phyloP scores from a whole-genome alignment of 2,113 vertebrate species.

The Pithys albifrons region DNA sequence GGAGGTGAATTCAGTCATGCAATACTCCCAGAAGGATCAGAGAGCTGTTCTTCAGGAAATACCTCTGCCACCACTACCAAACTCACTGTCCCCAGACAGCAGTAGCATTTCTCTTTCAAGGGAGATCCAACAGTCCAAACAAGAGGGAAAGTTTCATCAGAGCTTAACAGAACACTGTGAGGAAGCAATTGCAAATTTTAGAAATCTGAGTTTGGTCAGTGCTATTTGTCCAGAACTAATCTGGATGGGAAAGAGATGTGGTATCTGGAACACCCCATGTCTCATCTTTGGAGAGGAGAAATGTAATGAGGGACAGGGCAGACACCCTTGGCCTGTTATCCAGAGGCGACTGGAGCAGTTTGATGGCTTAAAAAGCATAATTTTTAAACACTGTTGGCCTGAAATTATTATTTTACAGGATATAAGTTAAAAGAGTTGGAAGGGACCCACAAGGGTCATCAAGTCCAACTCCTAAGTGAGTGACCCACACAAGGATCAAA shows the following conservation, averaged over 20 bases:
- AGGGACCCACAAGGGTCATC: not conserved
- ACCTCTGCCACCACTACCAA: accelerated
- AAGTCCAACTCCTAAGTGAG: not conserved
- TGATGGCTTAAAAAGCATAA: not conserved
- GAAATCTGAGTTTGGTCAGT: not conserved
- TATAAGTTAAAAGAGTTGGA: not conserved
- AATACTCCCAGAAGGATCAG: not conserved
- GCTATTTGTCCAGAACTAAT: not conserved
- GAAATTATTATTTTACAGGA: not conserved
- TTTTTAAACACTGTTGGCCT: not conserved
- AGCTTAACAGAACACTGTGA: not conserved
- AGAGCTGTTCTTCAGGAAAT: slow-evolving; percentile 2
- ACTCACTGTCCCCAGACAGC: accelerated
- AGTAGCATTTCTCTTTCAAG: not conserved
- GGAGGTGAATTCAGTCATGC: not conserved
- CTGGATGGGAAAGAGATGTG: not conserved
- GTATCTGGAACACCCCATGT: not conserved
- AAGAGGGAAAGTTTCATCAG: not conserved
- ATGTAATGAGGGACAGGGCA: not conserved
- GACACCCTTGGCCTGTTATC: not conserved
- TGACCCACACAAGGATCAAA: not conserved
- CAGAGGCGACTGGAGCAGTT: not conserved
- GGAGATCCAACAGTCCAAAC: not conserved
- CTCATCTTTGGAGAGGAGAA: not conserved
- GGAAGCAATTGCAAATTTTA: not conserved